Conservation (phyloP, 92 coral and sea anemone genomes). For the Plumapathes pennacea region DNA sequence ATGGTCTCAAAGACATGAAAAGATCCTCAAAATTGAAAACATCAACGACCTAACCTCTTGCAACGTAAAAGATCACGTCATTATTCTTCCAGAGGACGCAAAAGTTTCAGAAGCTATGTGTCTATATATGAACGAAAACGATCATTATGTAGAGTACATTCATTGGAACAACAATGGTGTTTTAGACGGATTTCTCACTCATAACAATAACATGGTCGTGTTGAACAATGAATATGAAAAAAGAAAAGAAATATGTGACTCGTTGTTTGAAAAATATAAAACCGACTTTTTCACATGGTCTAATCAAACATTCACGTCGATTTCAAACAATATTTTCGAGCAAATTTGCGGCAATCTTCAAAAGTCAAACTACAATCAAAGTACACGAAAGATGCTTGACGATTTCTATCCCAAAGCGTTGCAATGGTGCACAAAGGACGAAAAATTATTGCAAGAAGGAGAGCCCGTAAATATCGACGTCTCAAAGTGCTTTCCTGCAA, state of each 20-base stretch:
- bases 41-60: not conserved
- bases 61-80: constrained; percentile 11
- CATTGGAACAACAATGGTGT: constrained; percentile 45
- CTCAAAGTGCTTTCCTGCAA: constrained; percentile 15
- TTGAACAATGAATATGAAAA: constrained; percentile 32
- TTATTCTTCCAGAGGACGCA: constrained; percentile 9
- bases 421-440: constrained; percentile 29
- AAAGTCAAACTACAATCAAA: constrained; percentile 3
- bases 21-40: not conserved
- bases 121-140: rapidly evolving
- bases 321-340: constrained; percentile 6
- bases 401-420: constrained; percentile 41
- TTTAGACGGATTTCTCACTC: constrained; percentile 32
- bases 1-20: constrained; percentile 47
- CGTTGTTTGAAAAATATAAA: constrained; percentile 12
- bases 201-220: constrained; percentile 32
- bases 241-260: constrained; percentile 15
- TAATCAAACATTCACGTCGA: constrained; percentile 17
- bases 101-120: constrained; percentile 15
- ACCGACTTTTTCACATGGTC: constrained; percentile 39
- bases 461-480: constrained; percentile 19
- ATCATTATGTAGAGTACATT: constrained; percentile 7
- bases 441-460: not conserved
- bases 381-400: constrained; percentile 23
- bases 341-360: constrained; percentile 13